phyloP scores from a whole-genome alignment of 2,888 invertebrate genomes.

The Temnothorax unifasciatus region DNA sequence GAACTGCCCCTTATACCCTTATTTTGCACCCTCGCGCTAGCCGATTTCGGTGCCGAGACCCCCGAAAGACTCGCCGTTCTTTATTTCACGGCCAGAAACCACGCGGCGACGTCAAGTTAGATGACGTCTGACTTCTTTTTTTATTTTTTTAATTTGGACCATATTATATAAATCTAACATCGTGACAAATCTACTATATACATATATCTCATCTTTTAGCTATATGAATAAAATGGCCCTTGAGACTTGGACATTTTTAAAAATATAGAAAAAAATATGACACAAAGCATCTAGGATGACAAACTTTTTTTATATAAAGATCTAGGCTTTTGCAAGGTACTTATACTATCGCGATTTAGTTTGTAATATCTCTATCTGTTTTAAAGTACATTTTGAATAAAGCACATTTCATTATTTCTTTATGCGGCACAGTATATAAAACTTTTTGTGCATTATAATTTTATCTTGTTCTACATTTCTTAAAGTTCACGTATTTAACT shows the following conservation, averaged over 20 bases:
- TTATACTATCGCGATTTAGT: background rate
- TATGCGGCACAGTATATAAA: too few species aligned
- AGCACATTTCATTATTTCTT: background rate
- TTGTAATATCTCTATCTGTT: background rate
- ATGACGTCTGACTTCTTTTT: background rate
- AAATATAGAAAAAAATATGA: background rate
- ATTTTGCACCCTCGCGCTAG: slow-evolving; percentile 44
- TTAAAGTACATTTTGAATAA: background rate
- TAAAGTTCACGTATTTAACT: background rate
- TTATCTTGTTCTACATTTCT: background rate
- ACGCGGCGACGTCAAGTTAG: background rate
- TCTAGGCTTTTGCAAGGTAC: background rate
- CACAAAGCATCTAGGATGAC: background rate
- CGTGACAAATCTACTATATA: background rate
- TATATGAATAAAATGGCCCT: background rate
- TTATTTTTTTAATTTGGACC: background rate
- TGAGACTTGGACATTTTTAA: background rate
- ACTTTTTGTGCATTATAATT: background rate
- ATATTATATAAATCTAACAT: background rate
- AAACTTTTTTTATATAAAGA: background rate
- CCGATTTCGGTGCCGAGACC: slow-evolving; percentile 36
- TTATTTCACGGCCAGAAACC: background rate
- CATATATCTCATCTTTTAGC: background rate
- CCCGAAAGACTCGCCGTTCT: slow-evolving; percentile 32
- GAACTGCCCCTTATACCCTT: slow-evolving; percentile 51